Evolutionary conservation across 2,113 vertebrate genomes (phyloP).

Genomic region (Tiliqua scincoides): DNA sequence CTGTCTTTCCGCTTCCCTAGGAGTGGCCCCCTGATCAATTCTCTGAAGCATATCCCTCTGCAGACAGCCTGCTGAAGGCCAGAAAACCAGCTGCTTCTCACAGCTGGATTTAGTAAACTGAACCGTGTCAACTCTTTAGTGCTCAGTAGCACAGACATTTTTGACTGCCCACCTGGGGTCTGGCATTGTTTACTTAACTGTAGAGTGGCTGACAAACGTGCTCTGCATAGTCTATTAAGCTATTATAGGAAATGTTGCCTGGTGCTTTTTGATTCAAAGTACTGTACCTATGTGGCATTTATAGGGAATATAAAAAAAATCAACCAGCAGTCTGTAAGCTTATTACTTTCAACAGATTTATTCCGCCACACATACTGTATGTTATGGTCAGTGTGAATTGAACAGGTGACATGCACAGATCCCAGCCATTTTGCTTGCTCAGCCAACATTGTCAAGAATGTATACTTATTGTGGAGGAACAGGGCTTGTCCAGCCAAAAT

Average conservation of each 20-base stretch:
- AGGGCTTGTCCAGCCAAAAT: not conserved
- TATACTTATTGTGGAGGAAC: not conserved
- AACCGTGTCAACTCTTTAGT: not conserved
- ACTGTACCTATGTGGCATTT: not conserved
- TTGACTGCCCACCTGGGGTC: slow-evolving; percentile 50
- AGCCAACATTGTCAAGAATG: not conserved
- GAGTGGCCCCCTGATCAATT: slow-evolving; percentile 1
- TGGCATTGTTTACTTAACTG: slow-evolving; percentile 12
- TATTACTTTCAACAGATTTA: not conserved
- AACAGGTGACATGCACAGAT: not conserved
- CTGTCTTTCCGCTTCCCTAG: not conserved
- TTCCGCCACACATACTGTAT: not conserved
- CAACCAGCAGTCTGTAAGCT: not conserved
- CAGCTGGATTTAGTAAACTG: slow-evolving; percentile 25
- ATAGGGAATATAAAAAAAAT: not conserved
- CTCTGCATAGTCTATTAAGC: not conserved
- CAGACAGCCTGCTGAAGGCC: not conserved
- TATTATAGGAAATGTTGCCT: not conserved
- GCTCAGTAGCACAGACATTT: slow-evolving; percentile 29
- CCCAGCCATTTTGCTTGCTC: no score
- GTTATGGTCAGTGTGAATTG: not conserved
- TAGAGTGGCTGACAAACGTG: not conserved
- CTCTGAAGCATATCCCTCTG: not conserved
- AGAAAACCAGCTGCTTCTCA: slow-evolving; percentile 28
- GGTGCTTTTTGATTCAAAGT: slow-evolving; percentile 20